These are phyloP conservation scores for Pterostichus niger DNA, from an alignment of 2,888 invertebrate species.

Conservation along the genomic window DNA sequence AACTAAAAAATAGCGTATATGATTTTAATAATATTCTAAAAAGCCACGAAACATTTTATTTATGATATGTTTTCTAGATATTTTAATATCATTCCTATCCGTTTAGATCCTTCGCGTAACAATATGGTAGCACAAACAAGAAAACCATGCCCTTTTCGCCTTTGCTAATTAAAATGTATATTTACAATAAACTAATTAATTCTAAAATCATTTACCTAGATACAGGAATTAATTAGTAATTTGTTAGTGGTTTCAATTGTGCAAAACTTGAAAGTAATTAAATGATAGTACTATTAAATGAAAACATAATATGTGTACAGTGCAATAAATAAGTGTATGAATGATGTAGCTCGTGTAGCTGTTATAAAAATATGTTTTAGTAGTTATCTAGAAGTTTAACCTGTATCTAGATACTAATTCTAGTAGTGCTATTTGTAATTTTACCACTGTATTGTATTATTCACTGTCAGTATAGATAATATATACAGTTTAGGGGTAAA, in stretches of 20 bases:
- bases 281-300: neutral
- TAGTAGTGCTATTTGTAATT: slow-evolving; percentile 42
- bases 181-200: slow-evolving; percentile 36
- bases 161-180: slow-evolving; percentile 37
- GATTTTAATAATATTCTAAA: slow-evolving; percentile 50
- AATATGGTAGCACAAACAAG: slow-evolving; percentile 61
- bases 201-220: slow-evolving; percentile 27
- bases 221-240: slow-evolving; percentile 17
- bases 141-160: slow-evolving; percentile 17
- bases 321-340: slow-evolving; percentile 5
- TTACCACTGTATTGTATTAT: slow-evolving; percentile 42
- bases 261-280: neutral
- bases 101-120: slow-evolving; percentile 9
- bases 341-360: slow-evolving; percentile 13
- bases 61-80: slow-evolving; percentile 64
- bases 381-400: neutral
- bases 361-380: slow-evolving; percentile 30
- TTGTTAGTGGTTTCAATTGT: neutral
- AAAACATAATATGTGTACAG: neutral
- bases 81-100: slow-evolving; percentile 43
- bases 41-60: slow-evolving; percentile 54
- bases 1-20: slow-evolving; percentile 24
- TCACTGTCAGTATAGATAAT: slow-evolving; percentile 42
- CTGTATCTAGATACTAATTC: slow-evolving; percentile 46
- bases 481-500: slow-evolving; percentile 41